These are phyloP conservation scores for Phyllotreta striolata DNA, from an alignment of 2,888 invertebrate species.

Conservation along the genomic window DNA sequence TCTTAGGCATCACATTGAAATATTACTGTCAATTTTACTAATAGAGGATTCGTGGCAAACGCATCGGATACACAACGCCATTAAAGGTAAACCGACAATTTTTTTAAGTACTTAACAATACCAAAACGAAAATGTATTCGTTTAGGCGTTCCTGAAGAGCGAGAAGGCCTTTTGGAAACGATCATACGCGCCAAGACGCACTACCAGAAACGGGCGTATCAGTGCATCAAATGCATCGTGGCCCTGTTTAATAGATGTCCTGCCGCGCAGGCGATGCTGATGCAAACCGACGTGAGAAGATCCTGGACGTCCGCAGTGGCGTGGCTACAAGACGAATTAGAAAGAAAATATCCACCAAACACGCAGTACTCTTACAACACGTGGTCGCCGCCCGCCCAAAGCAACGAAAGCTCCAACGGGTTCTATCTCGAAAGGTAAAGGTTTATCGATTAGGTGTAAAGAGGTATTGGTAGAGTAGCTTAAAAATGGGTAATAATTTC, in stretches of 20 bases:
- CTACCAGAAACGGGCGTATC: constrained; percentile 96
- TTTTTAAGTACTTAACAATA: neutral
- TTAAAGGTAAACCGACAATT: constrained; percentile 70
- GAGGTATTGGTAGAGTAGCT: too few species aligned
- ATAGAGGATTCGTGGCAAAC: constrained; percentile 97
- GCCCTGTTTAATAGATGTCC: constrained; percentile 87
- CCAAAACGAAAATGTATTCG: neutral
- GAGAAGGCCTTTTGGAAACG: constrained; percentile 92
- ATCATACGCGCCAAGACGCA: constrained; percentile 91
- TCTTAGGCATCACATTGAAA: constrained; percentile 89
- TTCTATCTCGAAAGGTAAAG: constrained; percentile 74
- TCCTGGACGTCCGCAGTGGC: constrained; percentile 91
- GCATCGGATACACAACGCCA: constrained; percentile 91
- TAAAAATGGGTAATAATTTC: too few species aligned
- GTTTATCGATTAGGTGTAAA: too few species aligned
- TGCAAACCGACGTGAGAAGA: constrained; percentile 77
- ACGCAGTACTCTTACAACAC: constrained; percentile 86
- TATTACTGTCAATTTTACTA: constrained; percentile 83
- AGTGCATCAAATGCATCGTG: constrained; percentile 95
- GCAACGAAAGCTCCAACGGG: constrained; percentile 94
- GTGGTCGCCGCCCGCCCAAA: constrained; percentile 94
- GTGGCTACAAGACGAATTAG: constrained; percentile 95
- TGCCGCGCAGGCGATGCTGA: constrained; percentile 79
- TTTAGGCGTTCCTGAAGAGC: constrained; percentile 76
- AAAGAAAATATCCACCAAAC: constrained; percentile 72